phyloP scores from a whole-genome alignment of 2,113 vertebrate genomes.

The Laterallus jamaicensis region DNA sequence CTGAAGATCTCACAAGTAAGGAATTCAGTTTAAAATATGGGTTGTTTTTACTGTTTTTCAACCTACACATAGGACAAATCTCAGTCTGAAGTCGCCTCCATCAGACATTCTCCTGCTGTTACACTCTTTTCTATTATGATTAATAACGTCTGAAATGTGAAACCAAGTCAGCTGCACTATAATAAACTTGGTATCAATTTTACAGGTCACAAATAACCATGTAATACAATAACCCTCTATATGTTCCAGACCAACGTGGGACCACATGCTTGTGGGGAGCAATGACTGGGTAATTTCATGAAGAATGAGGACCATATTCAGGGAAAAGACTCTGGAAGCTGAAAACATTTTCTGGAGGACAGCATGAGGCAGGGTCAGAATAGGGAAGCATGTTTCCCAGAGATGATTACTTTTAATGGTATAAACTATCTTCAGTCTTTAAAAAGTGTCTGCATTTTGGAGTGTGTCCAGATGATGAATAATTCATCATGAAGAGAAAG shows the following conservation, averaged over 20 bases:
- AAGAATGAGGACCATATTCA: constrained; percentile 30
- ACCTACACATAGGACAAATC: background rate
- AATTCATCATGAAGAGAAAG: background rate
- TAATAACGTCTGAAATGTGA: constrained; percentile 66
- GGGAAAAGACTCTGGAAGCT: background rate
- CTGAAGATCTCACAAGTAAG: background rate
- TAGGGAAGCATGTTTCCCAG: background rate
- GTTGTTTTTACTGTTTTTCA: background rate
- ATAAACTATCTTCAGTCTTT: background rate
- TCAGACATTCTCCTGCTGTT: constrained; percentile 44
- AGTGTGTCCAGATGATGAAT: background rate
- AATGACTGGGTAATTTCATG: constrained; percentile 45
- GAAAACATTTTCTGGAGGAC: constrained; percentile 3
- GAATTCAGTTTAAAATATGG: background rate
- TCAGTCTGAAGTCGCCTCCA: constrained; percentile 48
- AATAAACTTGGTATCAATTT: constrained; percentile 73
- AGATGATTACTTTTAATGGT: background rate
- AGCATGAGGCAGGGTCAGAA: background rate
- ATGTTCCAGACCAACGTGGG: constrained; percentile 31
- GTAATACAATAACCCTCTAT: constrained; percentile 70
- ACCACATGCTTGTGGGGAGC: constrained; percentile 31
- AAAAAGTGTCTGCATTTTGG: background rate
- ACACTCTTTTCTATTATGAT: constrained; percentile 56
- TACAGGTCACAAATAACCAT: constrained; percentile 72
- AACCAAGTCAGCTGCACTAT: constrained; percentile 67